Conservation (phyloP, 1,140 invertebrate species). For the Andricus grossulariae region DNA sequence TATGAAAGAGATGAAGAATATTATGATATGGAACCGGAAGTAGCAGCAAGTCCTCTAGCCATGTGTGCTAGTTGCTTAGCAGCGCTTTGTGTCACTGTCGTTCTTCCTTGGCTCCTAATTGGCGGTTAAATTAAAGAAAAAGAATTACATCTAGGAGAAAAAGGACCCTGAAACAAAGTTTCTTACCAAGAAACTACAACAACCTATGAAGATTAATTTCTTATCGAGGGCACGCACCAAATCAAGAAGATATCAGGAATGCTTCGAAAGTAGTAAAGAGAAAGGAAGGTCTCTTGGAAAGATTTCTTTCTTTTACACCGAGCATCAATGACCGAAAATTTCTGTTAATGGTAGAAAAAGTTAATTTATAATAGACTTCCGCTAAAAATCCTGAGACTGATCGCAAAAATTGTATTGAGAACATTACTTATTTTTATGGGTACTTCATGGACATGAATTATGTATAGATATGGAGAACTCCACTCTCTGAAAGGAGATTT, state of each 20-base stretch:
- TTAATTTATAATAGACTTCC: too few relatives aligned
- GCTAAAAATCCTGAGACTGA: too few relatives aligned
- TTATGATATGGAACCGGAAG: conserved; percentile 47
- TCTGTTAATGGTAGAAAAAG: too few relatives aligned
- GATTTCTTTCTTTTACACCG: too few relatives aligned
- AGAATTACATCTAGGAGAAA: background rate
- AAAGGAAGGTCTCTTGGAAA: background rate
- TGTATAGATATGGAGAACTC: too few relatives aligned
- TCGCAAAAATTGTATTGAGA: too few relatives aligned
- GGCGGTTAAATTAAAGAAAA: conserved; percentile 59
- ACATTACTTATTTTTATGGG: too few relatives aligned
- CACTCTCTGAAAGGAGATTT: too few relatives aligned
- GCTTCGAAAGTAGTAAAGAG: background rate
- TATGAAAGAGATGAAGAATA: conserved; percentile 73
- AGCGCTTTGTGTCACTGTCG: conserved; percentile 71
- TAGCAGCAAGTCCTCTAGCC: conserved; percentile 69
- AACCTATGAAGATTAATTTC: background rate
- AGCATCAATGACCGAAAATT: too few relatives aligned
- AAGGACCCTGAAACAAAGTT: conserved; percentile 19
- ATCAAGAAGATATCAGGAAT: background rate
- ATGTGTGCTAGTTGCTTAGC: conserved; percentile 73
- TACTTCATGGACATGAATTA: too few relatives aligned
- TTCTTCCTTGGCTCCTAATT: conserved; percentile 72
- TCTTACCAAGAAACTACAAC: conserved; percentile 32
- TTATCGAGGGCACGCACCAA: background rate